Evolutionary conservation across 2,797 vertebrate genomes (phyloP).

Genomic region (Merluccius polli): DNA sequence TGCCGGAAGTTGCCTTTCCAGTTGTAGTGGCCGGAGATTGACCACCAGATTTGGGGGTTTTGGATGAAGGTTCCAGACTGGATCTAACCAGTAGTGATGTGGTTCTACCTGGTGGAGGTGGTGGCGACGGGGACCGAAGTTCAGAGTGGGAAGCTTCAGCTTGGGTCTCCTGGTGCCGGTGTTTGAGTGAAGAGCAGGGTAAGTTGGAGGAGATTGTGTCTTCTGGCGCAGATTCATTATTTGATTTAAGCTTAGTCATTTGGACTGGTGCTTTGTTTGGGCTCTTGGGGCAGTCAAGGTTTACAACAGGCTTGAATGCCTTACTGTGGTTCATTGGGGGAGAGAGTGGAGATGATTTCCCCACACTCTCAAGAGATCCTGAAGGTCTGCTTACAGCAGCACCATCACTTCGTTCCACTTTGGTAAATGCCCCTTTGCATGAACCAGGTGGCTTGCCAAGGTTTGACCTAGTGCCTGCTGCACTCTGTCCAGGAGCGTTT

Average conservation of each 20-base stretch:
- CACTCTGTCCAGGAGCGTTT: conserved; percentile 50
- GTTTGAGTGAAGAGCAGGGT: conserved; percentile 67
- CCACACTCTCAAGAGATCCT: conserved; percentile 57
- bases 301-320: conserved; percentile 65
- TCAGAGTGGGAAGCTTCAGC: conserved; percentile 51
- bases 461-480: conserved; percentile 67
- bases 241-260: conserved; percentile 52
- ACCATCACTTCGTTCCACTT: conserved; percentile 52
- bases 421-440: conserved; percentile 70
- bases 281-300: conserved; percentile 56
- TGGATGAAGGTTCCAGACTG: conserved; percentile 58
- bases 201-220: conserved; percentile 65
- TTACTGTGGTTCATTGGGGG: conserved; percentile 73
- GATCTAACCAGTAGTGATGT: conserved; percentile 77
- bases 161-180: conserved; percentile 68
- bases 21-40: conserved; percentile 49
- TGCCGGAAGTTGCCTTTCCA: conserved; percentile 48
- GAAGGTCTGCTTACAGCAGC: conserved; percentile 33
- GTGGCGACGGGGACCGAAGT: conserved; percentile 69
- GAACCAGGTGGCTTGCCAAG: conserved; percentile 74
- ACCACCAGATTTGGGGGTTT: conserved; percentile 48
- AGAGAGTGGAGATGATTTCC: conserved; percentile 64
- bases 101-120: conserved; percentile 78
- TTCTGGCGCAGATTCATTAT: conserved; percentile 56
- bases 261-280: conserved; percentile 62